Conservation (phyloP, 2,797 vertebrate genomes). For the Gambelia wislizenii region DNA sequence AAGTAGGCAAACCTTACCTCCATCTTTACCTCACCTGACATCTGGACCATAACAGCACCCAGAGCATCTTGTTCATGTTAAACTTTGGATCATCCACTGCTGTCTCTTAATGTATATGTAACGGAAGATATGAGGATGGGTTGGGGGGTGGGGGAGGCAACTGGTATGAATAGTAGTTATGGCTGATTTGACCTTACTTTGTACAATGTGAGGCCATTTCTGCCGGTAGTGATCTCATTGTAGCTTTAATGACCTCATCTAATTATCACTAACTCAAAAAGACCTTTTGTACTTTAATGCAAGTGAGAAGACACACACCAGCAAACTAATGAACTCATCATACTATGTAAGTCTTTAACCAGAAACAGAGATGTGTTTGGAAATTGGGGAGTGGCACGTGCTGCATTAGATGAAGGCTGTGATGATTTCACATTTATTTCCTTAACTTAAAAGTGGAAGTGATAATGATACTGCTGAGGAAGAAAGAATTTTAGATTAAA, state of each 20-base stretch:
- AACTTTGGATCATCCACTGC: slow-evolving; percentile 39
- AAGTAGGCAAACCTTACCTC: no score
- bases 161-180: slow-evolving; percentile 72
- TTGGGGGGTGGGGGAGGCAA: no score
- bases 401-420: slow-evolving; percentile 66
- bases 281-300: slow-evolving; percentile 73
- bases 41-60: no score
- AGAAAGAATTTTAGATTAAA: slow-evolving; percentile 27
- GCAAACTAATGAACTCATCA: slow-evolving; percentile 78
- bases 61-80: slow-evolving; percentile 23
- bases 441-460: slow-evolving; percentile 66
- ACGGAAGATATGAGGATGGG: slow-evolving; percentile 50
- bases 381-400: slow-evolving; percentile 64
- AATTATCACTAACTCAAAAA: slow-evolving; percentile 77
- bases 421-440: slow-evolving; percentile 73
- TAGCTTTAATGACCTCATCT: slow-evolving; percentile 81
- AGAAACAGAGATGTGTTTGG: slow-evolving; percentile 77
- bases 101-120: slow-evolving; percentile 68
- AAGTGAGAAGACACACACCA: slow-evolving; percentile 68
- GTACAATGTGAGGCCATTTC: slow-evolving; percentile 70
- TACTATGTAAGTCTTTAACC: slow-evolving; percentile 66
- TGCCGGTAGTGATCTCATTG: slow-evolving; percentile 79
- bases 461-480: slow-evolving; percentile 58
- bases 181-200: slow-evolving; percentile 77
- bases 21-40: no score